Percentiles rank a stretch among this genome's conserved stretches.
Evolutionary conservation across 2,113 vertebrate species (phyloP).

Genomic region (Laticauda laticaudata): DNA sequence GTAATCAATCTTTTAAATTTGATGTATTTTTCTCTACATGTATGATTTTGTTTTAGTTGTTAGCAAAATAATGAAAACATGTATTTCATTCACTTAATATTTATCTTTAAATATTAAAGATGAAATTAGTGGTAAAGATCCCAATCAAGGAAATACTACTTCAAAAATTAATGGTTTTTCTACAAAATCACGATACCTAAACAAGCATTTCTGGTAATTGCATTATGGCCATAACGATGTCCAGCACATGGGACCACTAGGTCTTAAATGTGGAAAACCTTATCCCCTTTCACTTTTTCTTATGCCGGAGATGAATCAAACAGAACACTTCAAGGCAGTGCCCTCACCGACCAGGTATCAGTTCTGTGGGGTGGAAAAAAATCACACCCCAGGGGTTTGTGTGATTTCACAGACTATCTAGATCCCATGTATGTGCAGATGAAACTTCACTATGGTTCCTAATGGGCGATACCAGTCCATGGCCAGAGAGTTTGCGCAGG

Average conservation of each 20-base stretch:
- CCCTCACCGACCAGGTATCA: too few species aligned
- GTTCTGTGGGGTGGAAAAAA: too few species aligned
- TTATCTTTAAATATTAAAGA: not conserved
- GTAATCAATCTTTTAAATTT: not conserved
- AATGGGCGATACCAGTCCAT: too few species aligned
- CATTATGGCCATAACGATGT: too few species aligned
- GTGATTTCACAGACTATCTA: too few species aligned
- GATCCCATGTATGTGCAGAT: too few species aligned
- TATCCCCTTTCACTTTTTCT: not conserved
- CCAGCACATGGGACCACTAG: too few species aligned
- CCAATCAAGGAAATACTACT: not conserved
- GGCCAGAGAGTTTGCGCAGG: too few species aligned
- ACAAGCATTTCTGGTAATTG: too few species aligned
- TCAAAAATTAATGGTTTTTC: not conserved
- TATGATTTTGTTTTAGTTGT: not conserved
- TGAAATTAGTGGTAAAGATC: not conserved
- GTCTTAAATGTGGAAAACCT: not conserved
- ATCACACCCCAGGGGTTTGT: too few species aligned
- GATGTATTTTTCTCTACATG: not conserved
- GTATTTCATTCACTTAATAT: not conserved
- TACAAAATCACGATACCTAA: too few species aligned
- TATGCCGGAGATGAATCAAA: not conserved
- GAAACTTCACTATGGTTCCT: too few species aligned
- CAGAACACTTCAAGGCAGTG: not conserved
- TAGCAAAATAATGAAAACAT: not conserved